Percentiles rank a stretch among this genome's conserved stretches.
These are phyloP conservation scores for Scolopax mira DNA, from an alignment of 2,113 vertebrate species.

Conservation along the genomic window DNA sequence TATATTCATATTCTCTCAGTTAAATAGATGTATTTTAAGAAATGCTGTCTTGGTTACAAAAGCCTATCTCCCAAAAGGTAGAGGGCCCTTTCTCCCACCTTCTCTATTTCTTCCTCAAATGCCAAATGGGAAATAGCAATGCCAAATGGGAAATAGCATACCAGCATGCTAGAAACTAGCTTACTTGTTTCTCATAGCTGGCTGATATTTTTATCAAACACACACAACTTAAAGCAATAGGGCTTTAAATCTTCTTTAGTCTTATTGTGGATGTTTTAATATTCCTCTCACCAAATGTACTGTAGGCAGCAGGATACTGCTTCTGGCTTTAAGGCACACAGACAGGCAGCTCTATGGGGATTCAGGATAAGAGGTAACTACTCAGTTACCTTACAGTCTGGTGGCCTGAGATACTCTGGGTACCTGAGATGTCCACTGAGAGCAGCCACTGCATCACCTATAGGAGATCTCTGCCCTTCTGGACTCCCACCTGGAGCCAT, in stretches of 20 bases:
- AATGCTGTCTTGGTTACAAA: slow-evolving; percentile 28
- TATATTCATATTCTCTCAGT: background rate
- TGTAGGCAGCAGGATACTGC: background rate
- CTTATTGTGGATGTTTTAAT: background rate
- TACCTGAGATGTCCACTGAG: background rate
- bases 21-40: slow-evolving; percentile 14
- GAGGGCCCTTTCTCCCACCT: background rate
- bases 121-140: background rate
- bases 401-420: background rate
- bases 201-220: background rate
- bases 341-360: background rate
- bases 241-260: background rate
- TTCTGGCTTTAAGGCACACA: background rate
- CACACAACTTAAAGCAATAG: background rate
- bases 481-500: background rate
- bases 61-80: background rate
- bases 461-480: background rate
- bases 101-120: background rate
- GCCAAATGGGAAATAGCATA: background rate
- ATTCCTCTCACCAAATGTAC: background rate
- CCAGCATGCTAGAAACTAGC: background rate
- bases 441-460: background rate
- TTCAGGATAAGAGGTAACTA: background rate
- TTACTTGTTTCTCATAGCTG: background rate
- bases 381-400: background rate